Base-by-base conservation (phyloP, 2,113 vertebrate genomes). In the Edolisoma coerulescens region DNA sequence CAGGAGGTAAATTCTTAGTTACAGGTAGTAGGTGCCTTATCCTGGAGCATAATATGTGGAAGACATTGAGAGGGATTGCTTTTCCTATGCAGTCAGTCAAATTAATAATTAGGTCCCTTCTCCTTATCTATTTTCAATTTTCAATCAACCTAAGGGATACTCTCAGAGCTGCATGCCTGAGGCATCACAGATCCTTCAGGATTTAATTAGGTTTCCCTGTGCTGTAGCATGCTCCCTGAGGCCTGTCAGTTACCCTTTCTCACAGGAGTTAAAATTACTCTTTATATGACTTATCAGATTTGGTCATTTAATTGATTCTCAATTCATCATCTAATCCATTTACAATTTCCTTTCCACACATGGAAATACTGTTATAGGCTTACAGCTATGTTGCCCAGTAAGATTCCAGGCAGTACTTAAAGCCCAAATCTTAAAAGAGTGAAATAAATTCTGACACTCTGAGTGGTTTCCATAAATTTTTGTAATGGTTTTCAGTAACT, bases 121-220 rank as follows among this genome's bases (percentile, higher is more conserved):
- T 93, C 63, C 90, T 88, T 92, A 78, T 78, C 85, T 95, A 52
- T 95, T 95, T 93, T 83, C 89, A 89, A 35, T 94, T 95, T 93
- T 92, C 61, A 91, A 1, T 95, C 88, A 86, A 49, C 44, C 60
- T 92, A 23, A 87, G 87, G 90, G 87, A 30, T 45, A 47, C 81
- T 91, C 59, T 93, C 33, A 26, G 39, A 84, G 79, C 67, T 4
- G 0, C 17, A 9, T 75, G 95, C 96, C 90, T 71, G 76, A 87
- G 93, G 95, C 92, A 87, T 70, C 73, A n/a, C 88, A 84, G 79
- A 60, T 70, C 87, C 83, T 81, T 93, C 83, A 42, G 93, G 73
- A 76, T 89, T 92, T 96, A 95, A 96, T 96, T 95, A 95, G 92
- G 52, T 78, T 86, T 92, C 79, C 90, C 79, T 76, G 79, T 78